These are phyloP conservation scores for Astreopora myriophthalma DNA, from an alignment of 64 coral and sea anemone genomes.

Conservation along the genomic window DNA sequence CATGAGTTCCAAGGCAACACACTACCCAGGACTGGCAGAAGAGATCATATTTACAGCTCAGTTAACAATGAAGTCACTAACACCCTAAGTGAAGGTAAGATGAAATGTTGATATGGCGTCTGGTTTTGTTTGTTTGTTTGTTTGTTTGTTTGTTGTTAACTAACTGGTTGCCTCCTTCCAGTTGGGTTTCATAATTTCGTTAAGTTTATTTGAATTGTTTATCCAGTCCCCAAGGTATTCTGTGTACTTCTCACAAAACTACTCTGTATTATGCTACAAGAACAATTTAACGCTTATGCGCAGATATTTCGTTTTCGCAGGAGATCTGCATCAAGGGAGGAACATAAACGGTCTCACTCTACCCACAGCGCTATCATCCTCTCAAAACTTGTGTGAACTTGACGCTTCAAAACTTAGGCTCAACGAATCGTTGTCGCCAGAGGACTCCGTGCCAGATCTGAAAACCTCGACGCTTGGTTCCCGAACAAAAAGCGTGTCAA, in stretches of 20 bases:
- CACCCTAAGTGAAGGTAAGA: slow-evolving; percentile 58
- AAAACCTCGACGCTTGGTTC: neutral
- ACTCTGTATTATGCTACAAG: too few relatives aligned
- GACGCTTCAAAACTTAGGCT: neutral
- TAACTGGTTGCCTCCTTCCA: too few relatives aligned
- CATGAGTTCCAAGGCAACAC: neutral
- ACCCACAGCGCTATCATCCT: slow-evolving; percentile 27
- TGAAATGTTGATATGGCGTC: neutral
- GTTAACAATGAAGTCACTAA: slow-evolving; percentile 56
- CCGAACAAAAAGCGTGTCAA: slow-evolving; percentile 73
- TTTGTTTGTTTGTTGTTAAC: too few relatives aligned
- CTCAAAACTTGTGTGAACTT: slow-evolving; percentile 20
- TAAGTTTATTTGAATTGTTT: too few relatives aligned
- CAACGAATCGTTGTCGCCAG: neutral
- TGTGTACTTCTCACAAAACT: too few relatives aligned
- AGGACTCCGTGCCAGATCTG: neutral
- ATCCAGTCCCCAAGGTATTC: too few relatives aligned
- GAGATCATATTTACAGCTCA: slow-evolving; percentile 57
- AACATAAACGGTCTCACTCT: slow-evolving; percentile 13
- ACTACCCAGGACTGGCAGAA: neutral
- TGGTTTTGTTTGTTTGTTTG: neutral
- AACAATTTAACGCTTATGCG: too few relatives aligned
- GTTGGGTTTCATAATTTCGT: too few relatives aligned
- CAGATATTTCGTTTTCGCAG: slow-evolving; percentile 8
- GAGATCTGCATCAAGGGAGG: slow-evolving; percentile 25